Base-by-base conservation (phyloP, 1,140 invertebrate genomes). In the Pinna nobilis region DNA sequence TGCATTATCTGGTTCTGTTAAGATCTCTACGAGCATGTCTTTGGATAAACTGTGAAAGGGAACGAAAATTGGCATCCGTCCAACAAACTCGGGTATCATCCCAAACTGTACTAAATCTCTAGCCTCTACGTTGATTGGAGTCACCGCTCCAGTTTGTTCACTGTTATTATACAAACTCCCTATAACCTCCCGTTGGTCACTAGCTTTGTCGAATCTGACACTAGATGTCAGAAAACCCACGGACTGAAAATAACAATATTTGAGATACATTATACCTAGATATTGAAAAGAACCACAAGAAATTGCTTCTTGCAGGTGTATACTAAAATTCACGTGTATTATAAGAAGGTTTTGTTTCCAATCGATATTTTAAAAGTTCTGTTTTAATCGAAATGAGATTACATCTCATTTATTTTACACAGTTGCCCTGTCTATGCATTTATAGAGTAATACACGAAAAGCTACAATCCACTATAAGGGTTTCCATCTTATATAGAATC, bases 1-100 rank as follows among this genome's bases (percentile, higher is more conserved):
- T 11, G 98, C 97, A 89, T 99, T 99, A 84, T 95, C 94, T 0
- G 98, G 98, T 88, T 99, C 97, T 0, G 96, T 99, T 25, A 99
- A 91, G 88, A 99, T 99, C 87, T 95, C 92, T 1, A 99, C 95
- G 51, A 99, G 90, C 92, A 99, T 94, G 65, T 94, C 93, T 86
- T 94, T 93, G 87, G 94, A 94, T 37, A 99, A 91, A 71, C 95
- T 97, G 89, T 99, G 97, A 92, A 99, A 99, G 44, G 98, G 97
- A 55, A 98, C 97, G 39, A 99, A 90, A 33, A 99, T 95, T 0
- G 98, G 98, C 88, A 89, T 82, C 13, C 88, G 78, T 18, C 89
- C 89, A 55, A 99, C 97, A 90, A 99, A 98, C 92, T 99, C 98
- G 91, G 91, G 91, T 63, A 91, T 91, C 87, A 91, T 95, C 79